Base-by-base conservation (phyloP, 2,797 vertebrate genomes). In the Danio albolineatus region DNA sequence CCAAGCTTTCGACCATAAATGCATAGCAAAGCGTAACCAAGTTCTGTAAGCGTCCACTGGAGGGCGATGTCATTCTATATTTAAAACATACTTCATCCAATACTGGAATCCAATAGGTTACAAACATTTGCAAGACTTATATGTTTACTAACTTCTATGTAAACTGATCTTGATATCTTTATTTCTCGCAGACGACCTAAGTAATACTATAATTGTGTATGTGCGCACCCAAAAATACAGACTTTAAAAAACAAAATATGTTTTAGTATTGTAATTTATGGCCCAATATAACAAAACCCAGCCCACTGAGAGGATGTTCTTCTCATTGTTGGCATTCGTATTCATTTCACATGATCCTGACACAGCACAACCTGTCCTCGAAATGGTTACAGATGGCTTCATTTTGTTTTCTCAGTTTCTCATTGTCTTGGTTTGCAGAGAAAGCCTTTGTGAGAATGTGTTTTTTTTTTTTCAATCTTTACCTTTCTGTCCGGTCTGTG, bases 341-440 rank as follows among this genome's bases (percentile, higher is more conserved):
- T 81, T 82, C 46, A 10, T 7, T 64, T 80, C 79, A 85, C 79
- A 81, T 76, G 79, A 83, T 64, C 10, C 14, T 65, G 64, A 73
- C 56, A 46, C 49, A 82, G 76, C 46, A 56, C 51, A 28, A 51
- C 56, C 9, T 38, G 73, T 69, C 74, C 60, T 8, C 28, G 76
- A 49, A 78, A 78, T 28, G 8, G 36, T 80, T 38, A 53, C 4
- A 76, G 76, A 76, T 66, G 39, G 46, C 12, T 74, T 17, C 10
- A 36, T 19, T 72, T 19, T 36, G 19, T 36, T 57, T 39, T 60
- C 57, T 61, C 53, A 6, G 6, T 10, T 73, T 75, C 7, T 28
- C 76, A 53, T 36, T 46, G 36, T 72, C 41, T 53, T 28, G 19
- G 46, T 49, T 43, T 54, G 80, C 70, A 76, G 78, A 78, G n/a